Base-by-base conservation (phyloP, 2,797 vertebrate genomes). In the Garrulus glandarius region DNA sequence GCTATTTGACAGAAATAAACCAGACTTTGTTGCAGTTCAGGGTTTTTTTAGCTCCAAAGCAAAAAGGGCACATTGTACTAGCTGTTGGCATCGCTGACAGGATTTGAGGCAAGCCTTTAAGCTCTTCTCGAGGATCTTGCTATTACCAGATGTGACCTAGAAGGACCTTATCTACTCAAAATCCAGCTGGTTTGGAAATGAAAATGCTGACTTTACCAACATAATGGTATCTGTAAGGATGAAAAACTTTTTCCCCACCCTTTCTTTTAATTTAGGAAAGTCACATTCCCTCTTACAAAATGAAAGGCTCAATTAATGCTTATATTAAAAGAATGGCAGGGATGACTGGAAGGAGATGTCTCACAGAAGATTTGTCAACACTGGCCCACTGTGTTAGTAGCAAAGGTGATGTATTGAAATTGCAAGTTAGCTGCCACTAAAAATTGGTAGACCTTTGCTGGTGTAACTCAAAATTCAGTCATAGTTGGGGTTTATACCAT, bases 11-110 rank as follows among this genome's bases (percentile, higher is more conserved):
- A 91, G 79, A 89, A 89, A 93, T 65, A 89, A 74, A 82, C 9
- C 36, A 85, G 47, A 39, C 50, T 65, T 50, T 63, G 57, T 70
- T 76, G 59, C 46, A 84, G 14, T n/a, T 76, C n/a, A 61, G 46
- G 18, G 3, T 5, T 77, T 74, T 92, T 89, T 86, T 56, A 82
- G 39, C 30, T 95, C 55, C 55, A 44, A 47, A 92, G 92, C 47
- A 94, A 87, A 94, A 95, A 87, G 56, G 60, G 63, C 22, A 89
- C 20, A 77, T 70, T 94, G 82, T 92, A 77, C 60, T 74, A 47
- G 37, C 11, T 43, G 32, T 8, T 84, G 80, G 74, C 46, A 16
- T 59, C 52, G 60, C 27, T 1, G 2, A 30, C 55, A 59, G 56
- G 39, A 84, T 82, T 89, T 10, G 67, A 84, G 56, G 26, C 39